phyloP scores from a whole-genome alignment of 2,113 vertebrate genomes.

The Ptychochromis oligacanthus region DNA sequence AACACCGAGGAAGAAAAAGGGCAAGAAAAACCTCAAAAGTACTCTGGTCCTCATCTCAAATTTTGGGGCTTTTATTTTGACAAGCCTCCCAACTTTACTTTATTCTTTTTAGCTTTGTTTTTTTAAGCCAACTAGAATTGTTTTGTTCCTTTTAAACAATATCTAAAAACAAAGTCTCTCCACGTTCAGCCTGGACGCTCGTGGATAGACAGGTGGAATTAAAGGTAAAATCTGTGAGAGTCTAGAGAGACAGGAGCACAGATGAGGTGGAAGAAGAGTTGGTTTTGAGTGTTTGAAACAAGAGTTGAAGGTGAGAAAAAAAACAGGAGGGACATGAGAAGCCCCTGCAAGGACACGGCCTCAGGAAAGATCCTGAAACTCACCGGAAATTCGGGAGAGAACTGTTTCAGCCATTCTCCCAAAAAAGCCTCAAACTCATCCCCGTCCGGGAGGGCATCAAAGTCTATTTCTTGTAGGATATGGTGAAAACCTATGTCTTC shows the following conservation, averaged over 20 bases:
- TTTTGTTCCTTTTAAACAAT: constrained; percentile 2
- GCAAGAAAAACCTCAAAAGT: constrained; percentile 64
- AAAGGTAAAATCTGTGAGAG: constrained; percentile 28
- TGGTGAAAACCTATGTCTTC: constrained; percentile 91
- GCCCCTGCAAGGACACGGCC: constrained; percentile 69
- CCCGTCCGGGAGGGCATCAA: constrained; percentile 89
- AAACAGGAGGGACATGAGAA: constrained; percentile 45
- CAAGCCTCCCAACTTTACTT: background rate
- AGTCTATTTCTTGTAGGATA: constrained; percentile 92
- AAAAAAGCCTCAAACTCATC: constrained; percentile 86
- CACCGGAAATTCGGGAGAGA: constrained; percentile 82
- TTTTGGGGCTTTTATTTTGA: constrained; percentile 22
- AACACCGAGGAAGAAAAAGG: constrained; percentile 58
- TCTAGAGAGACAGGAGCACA: constrained; percentile 69
- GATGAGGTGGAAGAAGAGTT: constrained; percentile 68
- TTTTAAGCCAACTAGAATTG: constrained; percentile 25
- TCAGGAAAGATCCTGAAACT: constrained; percentile 82
- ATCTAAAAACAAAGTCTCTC: constrained; percentile 23
- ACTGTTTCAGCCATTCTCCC: constrained; percentile 86
- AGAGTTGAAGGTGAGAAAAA: constrained; percentile 62
- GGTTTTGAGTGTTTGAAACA: constrained; percentile 63
- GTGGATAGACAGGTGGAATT: constrained; percentile 10
- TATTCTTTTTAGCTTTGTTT: background rate
- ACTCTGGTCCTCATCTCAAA: constrained; percentile 59
- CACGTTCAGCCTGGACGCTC: constrained; percentile 33